Conservation (phyloP, 2,888 invertebrate genomes). For the Brachypalpus laphriformis region DNA sequence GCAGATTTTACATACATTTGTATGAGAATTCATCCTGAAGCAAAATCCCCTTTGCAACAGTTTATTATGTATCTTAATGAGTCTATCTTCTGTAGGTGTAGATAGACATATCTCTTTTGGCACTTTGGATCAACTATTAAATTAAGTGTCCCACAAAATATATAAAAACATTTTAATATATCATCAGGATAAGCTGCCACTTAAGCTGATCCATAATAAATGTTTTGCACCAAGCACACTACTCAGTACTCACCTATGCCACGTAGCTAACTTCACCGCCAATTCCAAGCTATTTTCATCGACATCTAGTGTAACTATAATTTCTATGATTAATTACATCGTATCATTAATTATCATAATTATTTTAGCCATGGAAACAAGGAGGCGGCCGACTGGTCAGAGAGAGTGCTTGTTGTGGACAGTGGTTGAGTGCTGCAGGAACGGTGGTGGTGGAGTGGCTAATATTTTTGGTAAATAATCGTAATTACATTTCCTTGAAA, state of each 20-base stretch:
- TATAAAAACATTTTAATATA: conserved; percentile 14
- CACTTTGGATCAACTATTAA: not conserved
- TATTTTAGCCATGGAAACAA: conserved; percentile 44
- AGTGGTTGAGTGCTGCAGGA: not conserved
- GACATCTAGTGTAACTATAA: conserved; percentile 54
- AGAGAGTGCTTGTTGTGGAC: conserved; percentile 10
- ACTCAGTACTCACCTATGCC: conserved; percentile 6
- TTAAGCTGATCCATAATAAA: conserved; percentile 42
- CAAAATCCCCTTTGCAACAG: no score
- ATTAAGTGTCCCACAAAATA: not conserved
- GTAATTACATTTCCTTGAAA: conserved; percentile 70
- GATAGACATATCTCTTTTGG: no score
- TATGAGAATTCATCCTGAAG: no score
- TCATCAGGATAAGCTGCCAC: conserved; percentile 39
- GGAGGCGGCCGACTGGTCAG: conserved; percentile 12
- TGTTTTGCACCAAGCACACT: conserved; percentile 16
- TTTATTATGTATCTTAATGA: no score
- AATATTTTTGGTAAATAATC: conserved; percentile 72
- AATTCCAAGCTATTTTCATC: conserved; percentile 55
- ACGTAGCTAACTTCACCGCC: conserved; percentile 21
- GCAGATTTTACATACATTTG: no score
- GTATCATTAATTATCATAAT: conserved; percentile 73
- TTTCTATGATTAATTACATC: conserved; percentile 68
- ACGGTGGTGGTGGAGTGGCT: conserved; percentile 21
- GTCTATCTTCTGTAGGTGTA: no score